These are phyloP conservation scores for Schizopygopsis pylzovi DNA, from an alignment of 2,797 vertebrate species.

Conservation along the genomic window DNA sequence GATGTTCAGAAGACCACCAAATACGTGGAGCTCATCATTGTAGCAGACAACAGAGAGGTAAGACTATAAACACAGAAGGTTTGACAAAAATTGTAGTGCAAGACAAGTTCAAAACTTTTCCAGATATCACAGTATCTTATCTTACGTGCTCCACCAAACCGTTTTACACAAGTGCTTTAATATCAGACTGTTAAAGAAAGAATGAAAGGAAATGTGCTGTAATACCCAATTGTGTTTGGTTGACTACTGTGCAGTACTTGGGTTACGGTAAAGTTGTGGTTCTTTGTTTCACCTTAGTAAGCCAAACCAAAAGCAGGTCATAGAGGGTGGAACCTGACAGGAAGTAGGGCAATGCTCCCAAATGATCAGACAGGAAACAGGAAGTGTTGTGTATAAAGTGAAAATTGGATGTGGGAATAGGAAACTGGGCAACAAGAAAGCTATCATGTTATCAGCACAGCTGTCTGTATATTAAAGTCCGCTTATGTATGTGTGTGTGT, in stretches of 20 bases:
- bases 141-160: neutral
- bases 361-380: constrained; percentile 73
- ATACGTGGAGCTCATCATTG: constrained; percentile 97
- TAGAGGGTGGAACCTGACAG: constrained; percentile 62
- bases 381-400: constrained; percentile 66
- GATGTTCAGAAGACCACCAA: constrained; percentile 90
- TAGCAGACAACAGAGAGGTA: constrained; percentile 98
- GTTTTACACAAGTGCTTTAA: neutral
- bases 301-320: constrained; percentile 49
- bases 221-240: constrained; percentile 12
- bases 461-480: constrained; percentile 13
- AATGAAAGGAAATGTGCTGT: neutral
- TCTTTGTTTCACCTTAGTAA: constrained; percentile 33
- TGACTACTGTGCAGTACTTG: constrained; percentile 1
- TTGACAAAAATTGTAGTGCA: neutral
- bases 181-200: neutral
- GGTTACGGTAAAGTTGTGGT: constrained; percentile 34
- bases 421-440: constrained; percentile 42
- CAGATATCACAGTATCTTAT: neutral
- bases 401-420: constrained; percentile 49
- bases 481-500: neutral
- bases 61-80: constrained; percentile 23
- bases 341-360: constrained; percentile 73
- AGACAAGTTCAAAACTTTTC: neutral
- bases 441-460: constrained; percentile 6